Percentiles rank a stretch among this genome's conserved stretches.
Conservation (phyloP, 2,113 vertebrate genomes). For the Zapus hudsonius region DNA sequence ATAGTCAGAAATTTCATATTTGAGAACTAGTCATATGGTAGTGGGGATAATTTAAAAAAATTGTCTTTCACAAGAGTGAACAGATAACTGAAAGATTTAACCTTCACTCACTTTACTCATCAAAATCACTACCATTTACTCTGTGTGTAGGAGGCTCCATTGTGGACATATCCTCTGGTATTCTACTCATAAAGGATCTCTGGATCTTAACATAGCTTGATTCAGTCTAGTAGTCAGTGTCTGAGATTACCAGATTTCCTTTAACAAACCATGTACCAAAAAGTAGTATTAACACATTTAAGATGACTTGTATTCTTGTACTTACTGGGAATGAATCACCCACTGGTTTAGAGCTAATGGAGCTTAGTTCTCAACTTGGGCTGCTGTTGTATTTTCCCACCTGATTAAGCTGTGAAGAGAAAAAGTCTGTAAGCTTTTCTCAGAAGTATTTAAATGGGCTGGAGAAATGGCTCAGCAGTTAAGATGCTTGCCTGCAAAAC, state of each 20-base stretch:
- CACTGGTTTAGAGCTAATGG: not conserved
- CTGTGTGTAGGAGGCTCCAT: not conserved
- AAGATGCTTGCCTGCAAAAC: no score
- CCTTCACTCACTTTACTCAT: not conserved
- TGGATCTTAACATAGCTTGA: not conserved
- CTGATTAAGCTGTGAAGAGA: not conserved
- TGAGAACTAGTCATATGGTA: not conserved
- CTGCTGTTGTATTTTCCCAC: not conserved
- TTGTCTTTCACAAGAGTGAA: slow-evolving; percentile 19
- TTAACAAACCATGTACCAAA: not conserved
- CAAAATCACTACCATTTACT: not conserved
- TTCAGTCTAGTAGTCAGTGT: not conserved
- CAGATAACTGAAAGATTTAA: not conserved
- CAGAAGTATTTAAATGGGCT: not conserved
- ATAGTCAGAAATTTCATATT: not conserved
- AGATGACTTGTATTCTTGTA: not conserved
- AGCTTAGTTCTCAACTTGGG: slow-evolving; percentile 14
- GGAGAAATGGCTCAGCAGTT: no score
- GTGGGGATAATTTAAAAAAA: not conserved
- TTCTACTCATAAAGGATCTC: not conserved
- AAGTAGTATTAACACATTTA: not conserved
- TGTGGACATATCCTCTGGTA: not conserved
- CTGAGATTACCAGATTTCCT: not conserved
- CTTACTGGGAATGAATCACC: not conserved
- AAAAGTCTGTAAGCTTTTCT: slow-evolving; percentile 9